Conservation (phyloP, 2,888 invertebrate species). For the Theretra japonica region DNA sequence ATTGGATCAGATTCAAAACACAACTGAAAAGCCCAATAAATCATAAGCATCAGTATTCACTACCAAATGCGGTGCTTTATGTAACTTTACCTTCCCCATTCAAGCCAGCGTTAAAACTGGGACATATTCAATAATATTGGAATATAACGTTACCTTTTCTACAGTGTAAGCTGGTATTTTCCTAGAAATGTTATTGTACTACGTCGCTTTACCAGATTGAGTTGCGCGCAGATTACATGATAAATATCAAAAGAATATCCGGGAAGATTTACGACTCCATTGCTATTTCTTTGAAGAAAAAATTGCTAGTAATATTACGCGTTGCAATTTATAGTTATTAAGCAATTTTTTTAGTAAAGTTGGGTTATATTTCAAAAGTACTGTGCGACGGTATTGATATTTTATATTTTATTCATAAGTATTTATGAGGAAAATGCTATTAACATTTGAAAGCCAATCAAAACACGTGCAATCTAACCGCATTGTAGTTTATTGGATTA, state of each 20-base stretch:
- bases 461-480: slow-evolving; percentile 22
- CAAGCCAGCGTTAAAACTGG: not conserved
- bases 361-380: not conserved
- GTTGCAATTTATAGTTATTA: not conserved
- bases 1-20: too few relatives aligned
- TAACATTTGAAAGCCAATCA: slow-evolving; percentile 16
- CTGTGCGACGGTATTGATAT: not conserved
- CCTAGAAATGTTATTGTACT: not conserved
- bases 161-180: not conserved
- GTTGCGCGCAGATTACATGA: not conserved
- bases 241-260: slow-evolving; percentile 7
- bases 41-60: too few relatives aligned
- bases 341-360: too few relatives aligned
- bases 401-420: not conserved
- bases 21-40: too few relatives aligned
- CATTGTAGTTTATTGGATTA: not conserved
- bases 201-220: not conserved
- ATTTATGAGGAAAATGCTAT: slow-evolving; percentile 8
- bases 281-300: not conserved
- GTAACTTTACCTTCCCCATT: not conserved
- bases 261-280: not conserved
- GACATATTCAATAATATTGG: not conserved
- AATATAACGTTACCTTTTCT: not conserved
- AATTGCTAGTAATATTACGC: not conserved
- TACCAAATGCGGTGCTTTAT: too few relatives aligned